These are phyloP conservation scores for Zelostemma sp. DNA, from an alignment of 1,140 invertebrate species.

Conservation along the genomic window DNA sequence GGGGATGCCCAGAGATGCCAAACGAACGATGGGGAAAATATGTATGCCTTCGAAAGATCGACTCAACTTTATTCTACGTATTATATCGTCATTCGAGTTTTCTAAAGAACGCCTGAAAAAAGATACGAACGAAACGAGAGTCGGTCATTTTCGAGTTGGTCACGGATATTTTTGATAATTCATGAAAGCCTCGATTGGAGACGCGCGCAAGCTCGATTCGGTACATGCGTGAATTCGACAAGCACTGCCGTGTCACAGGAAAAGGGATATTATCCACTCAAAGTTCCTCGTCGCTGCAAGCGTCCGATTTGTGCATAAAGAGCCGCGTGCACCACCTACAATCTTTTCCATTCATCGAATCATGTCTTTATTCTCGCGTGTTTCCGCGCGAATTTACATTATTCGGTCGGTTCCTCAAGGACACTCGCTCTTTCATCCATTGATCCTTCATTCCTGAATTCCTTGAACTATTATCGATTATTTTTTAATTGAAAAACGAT, in stretches of 20 bases:
- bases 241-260: conserved; percentile 49
- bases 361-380: not conserved
- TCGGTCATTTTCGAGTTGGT: no score
- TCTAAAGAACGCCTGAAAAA: no score
- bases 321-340: conserved; percentile 30
- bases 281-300: conserved; percentile 35
- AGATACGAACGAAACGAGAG: no score
- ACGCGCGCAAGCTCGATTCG: conserved; percentile 7
- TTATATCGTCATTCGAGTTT: no score
- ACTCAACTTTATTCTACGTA: no score
- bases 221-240: conserved; percentile 29
- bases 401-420: no score
- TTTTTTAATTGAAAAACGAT: no score
- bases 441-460: not conserved
- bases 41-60: no score
- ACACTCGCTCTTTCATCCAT: no score
- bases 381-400: not conserved
- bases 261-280: conserved; percentile 58
- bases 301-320: conserved; percentile 41
- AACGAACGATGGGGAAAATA: not conserved
- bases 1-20: not conserved
- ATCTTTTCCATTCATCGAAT: conserved; percentile 18
- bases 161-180: no score
- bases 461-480: no score
- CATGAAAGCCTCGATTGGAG: not conserved